A percentile compares a stretch with the other conserved stretches of the same genome.
phyloP scores from a whole-genome alignment of 2,888 invertebrate species.

The Brassicogethes aeneus region DNA sequence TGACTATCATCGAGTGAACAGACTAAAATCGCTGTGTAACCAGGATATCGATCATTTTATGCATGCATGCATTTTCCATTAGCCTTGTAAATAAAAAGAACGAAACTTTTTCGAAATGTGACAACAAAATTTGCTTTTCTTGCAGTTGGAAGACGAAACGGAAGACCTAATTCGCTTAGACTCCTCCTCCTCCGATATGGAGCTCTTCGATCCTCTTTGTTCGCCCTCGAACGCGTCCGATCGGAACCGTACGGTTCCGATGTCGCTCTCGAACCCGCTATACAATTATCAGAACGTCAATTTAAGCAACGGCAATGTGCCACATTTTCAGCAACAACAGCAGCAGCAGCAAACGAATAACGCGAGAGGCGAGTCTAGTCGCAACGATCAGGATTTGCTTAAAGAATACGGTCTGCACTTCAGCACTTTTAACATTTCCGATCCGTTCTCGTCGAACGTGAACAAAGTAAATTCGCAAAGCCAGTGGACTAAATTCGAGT shows the following conservation, averaged over 20 bases:
- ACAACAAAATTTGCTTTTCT: too few species aligned
- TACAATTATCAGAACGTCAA: constrained; percentile 41
- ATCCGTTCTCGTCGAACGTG: constrained; percentile 27
- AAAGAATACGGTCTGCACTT: constrained; percentile 69
- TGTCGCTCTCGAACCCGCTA: constrained; percentile 44
- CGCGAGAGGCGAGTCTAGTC: constrained; percentile 18
- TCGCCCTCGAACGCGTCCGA: constrained; percentile 29
- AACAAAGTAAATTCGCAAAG: constrained; percentile 43
- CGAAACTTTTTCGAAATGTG: too few species aligned
- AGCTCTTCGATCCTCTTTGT: constrained; percentile 59
- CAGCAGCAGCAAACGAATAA: too few species aligned
- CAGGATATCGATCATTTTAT: too few species aligned
- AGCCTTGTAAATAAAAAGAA: too few species aligned
- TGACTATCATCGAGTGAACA: too few species aligned
- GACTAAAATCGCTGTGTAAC: too few species aligned
- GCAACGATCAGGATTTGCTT: constrained; percentile 56
- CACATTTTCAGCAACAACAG: constrained; percentile 22
- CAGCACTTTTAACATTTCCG: constrained; percentile 38
- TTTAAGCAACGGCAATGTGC: constrained; percentile 42
- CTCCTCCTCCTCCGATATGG: constrained; percentile 53
- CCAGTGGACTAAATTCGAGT: constrained; percentile 54
- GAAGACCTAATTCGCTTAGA: constrained; percentile 60
- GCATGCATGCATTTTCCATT: too few species aligned
- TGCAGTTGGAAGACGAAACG: constrained; percentile 38
- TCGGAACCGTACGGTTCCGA: constrained; percentile 38